Evolutionary conservation across 2,888 invertebrate genomes (phyloP).

Genomic region (Drosophila nr. fundita): DNA sequence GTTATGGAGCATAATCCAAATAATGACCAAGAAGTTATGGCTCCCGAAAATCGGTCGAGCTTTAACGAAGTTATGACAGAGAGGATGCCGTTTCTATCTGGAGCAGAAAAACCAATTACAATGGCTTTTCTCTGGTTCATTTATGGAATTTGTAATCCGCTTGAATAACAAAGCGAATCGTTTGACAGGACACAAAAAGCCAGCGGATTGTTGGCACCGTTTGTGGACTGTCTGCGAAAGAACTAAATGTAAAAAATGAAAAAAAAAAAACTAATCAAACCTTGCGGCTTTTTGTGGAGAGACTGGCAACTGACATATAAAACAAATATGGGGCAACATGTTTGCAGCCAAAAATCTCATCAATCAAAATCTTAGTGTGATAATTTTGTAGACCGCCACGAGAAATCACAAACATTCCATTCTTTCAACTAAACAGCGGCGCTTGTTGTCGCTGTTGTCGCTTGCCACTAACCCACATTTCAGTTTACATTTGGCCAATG

Average conservation of each 20-base stretch:
- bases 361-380: constrained; percentile 76
- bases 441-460: constrained; percentile 16
- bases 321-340: constrained; percentile 18
- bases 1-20: neutral
- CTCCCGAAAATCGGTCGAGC: neutral
- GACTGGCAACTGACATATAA: constrained; percentile 34
- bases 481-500: constrained; percentile 50
- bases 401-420: constrained; percentile 70
- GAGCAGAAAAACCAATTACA: neutral
- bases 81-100: neutral
- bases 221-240: constrained; percentile 6
- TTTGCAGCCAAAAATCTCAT: constrained; percentile 59
- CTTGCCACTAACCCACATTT: constrained; percentile 74
- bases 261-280: constrained; percentile 67
- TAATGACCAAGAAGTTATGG: neutral
- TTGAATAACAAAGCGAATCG: neutral
- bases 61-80: neutral
- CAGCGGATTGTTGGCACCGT: neutral
- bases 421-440: constrained; percentile 60
- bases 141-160: neutral
- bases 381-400: constrained; percentile 69
- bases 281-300: constrained; percentile 49
- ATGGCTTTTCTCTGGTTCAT: neutral
- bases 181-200: constrained; percentile 3
- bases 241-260: constrained; percentile 8